Conservation (phyloP, 1,140 invertebrate species). For the Patella vulgata region DNA sequence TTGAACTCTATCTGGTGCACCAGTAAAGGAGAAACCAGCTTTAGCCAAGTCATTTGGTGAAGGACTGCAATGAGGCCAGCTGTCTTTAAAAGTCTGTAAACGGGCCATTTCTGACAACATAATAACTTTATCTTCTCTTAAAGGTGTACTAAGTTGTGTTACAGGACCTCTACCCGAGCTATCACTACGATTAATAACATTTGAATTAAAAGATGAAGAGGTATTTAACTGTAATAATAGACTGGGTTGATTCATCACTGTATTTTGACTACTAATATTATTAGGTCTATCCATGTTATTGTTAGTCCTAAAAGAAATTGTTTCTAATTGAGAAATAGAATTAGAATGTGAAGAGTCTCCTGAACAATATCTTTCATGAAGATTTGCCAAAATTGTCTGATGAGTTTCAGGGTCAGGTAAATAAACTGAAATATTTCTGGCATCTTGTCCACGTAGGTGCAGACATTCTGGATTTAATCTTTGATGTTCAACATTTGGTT, state of each 20-base stretch:
- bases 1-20: conserved; percentile 74
- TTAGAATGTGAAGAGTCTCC: too few relatives aligned
- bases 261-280: too few relatives aligned
- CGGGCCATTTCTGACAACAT: conserved; percentile 25
- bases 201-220: too few relatives aligned
- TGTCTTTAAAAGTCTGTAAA: conserved; percentile 73
- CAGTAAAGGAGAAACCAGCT: conserved; percentile 81
- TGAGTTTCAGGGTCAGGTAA: neutral
- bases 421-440: conserved; percentile 1
- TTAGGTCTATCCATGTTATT: too few relatives aligned
- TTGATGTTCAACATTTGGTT: conserved; percentile 77
- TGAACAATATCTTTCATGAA: too few relatives aligned
- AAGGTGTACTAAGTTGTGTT: conserved; percentile 41
- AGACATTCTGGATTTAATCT: conserved; percentile 76
- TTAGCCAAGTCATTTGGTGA: conserved; percentile 79
- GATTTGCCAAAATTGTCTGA: too few relatives aligned
- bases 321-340: too few relatives aligned
- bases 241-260: too few relatives aligned
- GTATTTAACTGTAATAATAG: too few relatives aligned
- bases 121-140: neutral
- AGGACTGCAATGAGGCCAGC: conserved; percentile 79
- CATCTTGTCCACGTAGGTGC: conserved; percentile 70
- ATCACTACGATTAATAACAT: too few relatives aligned
- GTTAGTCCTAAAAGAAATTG: too few relatives aligned
- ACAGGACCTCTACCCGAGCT: neutral